Evolutionary conservation across 2,888 invertebrate species (phyloP).

Genomic region (Apotomis turbidana): DNA sequence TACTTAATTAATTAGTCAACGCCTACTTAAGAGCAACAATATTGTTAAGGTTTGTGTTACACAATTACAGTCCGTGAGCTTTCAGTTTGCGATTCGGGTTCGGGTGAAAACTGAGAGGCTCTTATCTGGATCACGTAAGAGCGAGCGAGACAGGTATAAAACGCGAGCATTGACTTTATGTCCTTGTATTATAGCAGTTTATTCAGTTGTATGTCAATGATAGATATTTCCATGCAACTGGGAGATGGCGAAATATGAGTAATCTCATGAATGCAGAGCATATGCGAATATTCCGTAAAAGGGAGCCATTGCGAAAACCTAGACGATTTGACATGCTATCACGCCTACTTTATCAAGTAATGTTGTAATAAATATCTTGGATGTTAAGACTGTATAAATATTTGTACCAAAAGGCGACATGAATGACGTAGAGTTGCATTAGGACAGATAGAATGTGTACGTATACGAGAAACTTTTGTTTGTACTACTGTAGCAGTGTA

Average conservation of each 20-base stretch:
- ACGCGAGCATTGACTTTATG: neutral
- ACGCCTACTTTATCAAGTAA: conserved; percentile 19
- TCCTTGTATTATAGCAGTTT: neutral
- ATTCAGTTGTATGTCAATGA: neutral
- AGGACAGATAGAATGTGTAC: neutral
- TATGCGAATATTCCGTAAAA: conserved; percentile 36
- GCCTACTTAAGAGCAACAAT: conserved; percentile 23
- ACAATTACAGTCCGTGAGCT: neutral
- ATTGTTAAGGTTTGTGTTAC: neutral
- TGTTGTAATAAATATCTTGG: conserved; percentile 9
- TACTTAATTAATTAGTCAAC: conserved; percentile 26
- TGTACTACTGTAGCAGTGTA: neutral
- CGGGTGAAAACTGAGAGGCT: too few species aligned
- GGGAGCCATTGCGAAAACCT: conserved; percentile 33
- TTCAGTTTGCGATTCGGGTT: too few species aligned
- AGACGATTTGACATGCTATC: conserved; percentile 28
- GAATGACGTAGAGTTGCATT: neutral
- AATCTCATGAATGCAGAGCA: conserved; percentile 19
- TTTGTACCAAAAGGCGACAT: conserved; percentile 13
- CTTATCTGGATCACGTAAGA: too few species aligned
- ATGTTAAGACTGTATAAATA: conserved; percentile 19
- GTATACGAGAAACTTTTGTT: neutral
- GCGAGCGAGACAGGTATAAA: neutral
- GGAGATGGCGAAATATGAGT: neutral
- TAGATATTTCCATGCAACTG: conserved; percentile 1